Evolutionary conservation across 2,888 invertebrate species (phyloP).

Genomic region (Nephrotoma guestfalica): DNA sequence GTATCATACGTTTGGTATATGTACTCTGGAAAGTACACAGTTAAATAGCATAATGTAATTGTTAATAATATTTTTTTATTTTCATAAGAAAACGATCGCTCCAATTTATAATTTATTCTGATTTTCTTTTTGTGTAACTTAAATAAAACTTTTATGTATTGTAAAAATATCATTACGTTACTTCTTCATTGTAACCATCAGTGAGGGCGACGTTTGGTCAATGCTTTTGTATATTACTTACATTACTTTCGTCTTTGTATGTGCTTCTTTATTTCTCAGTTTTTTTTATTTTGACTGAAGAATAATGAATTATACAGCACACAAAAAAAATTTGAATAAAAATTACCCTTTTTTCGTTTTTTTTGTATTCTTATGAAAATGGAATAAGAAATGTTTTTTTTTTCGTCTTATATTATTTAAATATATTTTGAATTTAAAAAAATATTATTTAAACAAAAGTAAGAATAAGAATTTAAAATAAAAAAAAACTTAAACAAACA

Average conservation of each 20-base stretch:
- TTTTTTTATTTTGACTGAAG: neutral
- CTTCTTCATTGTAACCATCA: neutral
- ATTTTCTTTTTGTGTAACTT: neutral
- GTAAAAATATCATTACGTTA: neutral
- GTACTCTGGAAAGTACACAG: too few relatives aligned
- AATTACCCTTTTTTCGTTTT: neutral
- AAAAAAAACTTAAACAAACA: neutral
- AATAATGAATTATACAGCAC: neutral
- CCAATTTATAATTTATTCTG: neutral
- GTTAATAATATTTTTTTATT: neutral
- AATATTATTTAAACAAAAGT: neutral
- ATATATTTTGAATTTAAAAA: neutral
- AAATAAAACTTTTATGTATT: neutral
- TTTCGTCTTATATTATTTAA: neutral
- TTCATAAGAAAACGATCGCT: neutral
- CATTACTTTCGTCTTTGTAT: neutral
- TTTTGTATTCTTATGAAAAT: neutral
- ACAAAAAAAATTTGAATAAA: neutral
- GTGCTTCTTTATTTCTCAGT: neutral
- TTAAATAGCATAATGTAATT: neutral
- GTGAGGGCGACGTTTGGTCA: neutral
- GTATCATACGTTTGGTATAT: too few relatives aligned
- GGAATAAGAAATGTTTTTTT: neutral
- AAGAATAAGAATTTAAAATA: neutral
- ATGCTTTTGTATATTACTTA: neutral